Evolutionary conservation across 2,113 vertebrate species (phyloP), one percentile per base, ranked within the genome.

Genomic region (Ophthalmotilapia sp.): DNA sequence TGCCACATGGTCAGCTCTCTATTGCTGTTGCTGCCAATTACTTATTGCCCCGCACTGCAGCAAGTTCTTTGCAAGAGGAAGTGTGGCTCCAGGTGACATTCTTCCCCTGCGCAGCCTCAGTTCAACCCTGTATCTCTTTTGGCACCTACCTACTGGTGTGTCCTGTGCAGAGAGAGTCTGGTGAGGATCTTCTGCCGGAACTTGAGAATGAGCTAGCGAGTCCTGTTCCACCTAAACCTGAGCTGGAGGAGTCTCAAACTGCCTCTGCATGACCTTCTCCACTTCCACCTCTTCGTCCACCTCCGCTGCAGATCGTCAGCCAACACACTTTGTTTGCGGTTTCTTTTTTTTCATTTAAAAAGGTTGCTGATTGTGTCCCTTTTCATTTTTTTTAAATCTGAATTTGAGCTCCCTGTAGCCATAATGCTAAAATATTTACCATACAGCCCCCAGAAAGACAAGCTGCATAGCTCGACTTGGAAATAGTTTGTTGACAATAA

Each of bases 401-500:
- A 65, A 12, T 36, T n/a, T 38, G 60, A 65, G 6, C 17, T 68
- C 11, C 62, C 19, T 14, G 36, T 38, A 29, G 13, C 13, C 55
- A 58, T 58, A 29, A 65, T 65, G 31, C 60, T 2, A 36, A 36
- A 11, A n/a, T 54, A 38, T 38, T 36, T 36, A 38, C 31, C 12
- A 21, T 11, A 23, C 26, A 21, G n/a, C 29, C 6, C 12, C 55
- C 29, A 5, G 9, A 23, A 6, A 49, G 19, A 11, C n/a, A 8
- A 26, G 70, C 15, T 13, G 29, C 75, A 19, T 2, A 12, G 47
- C 6, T 10, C 17, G 6, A 19, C 7, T 9, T 62, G 77, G n/a
- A 79, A 17, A 55, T n/a, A 68, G 51, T 33, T 49, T 56, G 82
- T 68, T 56, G 73, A 42, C 54, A 36, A 58, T 56, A 17, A 86